A percentile compares a stretch with the other conserved stretches of the same genome.
Evolutionary conservation across 2,888 invertebrate genomes (phyloP).

Genomic region (Deilephila elpenor): DNA sequence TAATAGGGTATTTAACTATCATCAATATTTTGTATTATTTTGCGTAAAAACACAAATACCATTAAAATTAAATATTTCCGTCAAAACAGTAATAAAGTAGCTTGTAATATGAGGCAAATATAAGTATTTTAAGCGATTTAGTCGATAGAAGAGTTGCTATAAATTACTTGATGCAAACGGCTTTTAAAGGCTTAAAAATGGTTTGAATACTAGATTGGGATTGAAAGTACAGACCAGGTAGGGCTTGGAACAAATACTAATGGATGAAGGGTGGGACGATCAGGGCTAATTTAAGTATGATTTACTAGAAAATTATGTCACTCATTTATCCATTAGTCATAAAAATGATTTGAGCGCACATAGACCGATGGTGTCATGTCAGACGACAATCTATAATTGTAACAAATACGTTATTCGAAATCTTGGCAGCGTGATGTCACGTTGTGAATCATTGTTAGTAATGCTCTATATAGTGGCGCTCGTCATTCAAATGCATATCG

Average conservation of each 20-base stretch:
- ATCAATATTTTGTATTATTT: no score
- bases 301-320: not conserved
- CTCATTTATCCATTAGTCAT: not conserved
- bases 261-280: no score
- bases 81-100: no score
- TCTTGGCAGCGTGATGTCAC: constrained; percentile 12
- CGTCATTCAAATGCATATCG: not conserved
- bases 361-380: constrained; percentile 1
- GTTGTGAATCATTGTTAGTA: constrained; percentile 8
- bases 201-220: no score
- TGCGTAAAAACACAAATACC: no score
- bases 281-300: not conserved
- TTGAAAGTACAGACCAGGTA: no score
- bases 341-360: not conserved
- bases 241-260: no score
- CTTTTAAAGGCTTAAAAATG: not conserved
- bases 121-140: no score
- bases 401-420: not conserved
- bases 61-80: no score
- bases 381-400: constrained; percentile 11
- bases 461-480: constrained; percentile 7
- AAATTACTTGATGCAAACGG: not conserved
- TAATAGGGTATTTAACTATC: no score
- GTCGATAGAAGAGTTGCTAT: not conserved
- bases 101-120: no score